phyloP scores from a whole-genome alignment of 2,797 vertebrate species.

The Pseudochirops cupreus region DNA sequence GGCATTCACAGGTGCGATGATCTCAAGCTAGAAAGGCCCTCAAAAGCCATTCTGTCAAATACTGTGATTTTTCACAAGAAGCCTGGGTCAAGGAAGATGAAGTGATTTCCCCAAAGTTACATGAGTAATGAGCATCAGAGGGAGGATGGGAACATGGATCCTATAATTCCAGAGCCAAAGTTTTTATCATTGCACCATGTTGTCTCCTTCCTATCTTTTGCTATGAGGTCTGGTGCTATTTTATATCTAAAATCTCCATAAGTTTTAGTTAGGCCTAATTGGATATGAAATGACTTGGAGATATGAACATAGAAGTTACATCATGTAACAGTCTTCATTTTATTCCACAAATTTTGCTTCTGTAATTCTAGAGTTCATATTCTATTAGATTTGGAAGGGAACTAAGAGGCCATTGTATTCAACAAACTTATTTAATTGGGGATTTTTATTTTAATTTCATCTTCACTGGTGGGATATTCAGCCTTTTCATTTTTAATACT shows the following conservation, averaged over 20 bases:
- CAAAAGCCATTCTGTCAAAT: neutral
- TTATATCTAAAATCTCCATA: neutral
- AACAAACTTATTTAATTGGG: neutral
- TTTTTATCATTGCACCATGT: neutral
- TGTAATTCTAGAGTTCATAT: too few relatives aligned
- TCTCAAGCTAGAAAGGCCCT: neutral
- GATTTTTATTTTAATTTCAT: neutral
- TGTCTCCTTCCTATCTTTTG: neutral
- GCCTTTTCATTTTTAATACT: neutral
- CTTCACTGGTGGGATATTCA: neutral
- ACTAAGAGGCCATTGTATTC: neutral
- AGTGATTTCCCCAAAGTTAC: neutral
- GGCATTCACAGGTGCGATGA: neutral
- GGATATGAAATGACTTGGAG: constrained; percentile 14
- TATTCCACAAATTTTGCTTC: neutral
- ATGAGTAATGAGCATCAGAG: neutral
- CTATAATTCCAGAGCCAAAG: neutral
- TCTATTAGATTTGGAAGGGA: too few relatives aligned
- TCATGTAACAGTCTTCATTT: constrained; percentile 20
- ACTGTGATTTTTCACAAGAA: neutral
- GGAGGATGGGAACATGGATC: neutral
- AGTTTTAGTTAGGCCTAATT: constrained; percentile 1
- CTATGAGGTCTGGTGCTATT: neutral
- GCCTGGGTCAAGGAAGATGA: neutral
- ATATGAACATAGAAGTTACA: neutral